Evolutionary conservation across 2,888 invertebrate species (phyloP).

Genomic region (Spodoptera littoralis): DNA sequence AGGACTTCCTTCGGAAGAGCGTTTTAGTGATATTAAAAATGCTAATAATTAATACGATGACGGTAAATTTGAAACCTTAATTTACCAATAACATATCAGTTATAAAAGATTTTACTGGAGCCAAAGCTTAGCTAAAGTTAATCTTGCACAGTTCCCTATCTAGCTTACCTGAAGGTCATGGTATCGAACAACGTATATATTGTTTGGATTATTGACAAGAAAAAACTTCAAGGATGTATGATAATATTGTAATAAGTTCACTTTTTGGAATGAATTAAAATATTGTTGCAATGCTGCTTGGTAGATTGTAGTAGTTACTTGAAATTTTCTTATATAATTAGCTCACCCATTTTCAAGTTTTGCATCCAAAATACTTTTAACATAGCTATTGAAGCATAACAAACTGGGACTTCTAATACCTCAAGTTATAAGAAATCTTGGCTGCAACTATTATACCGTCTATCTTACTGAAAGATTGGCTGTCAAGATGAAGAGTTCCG

Average conservation of each 20-base stretch:
- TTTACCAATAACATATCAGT: conserved; percentile 1
- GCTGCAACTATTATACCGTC: conserved; percentile 48
- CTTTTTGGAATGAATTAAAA: conserved; percentile 41
- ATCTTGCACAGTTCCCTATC: conserved; percentile 49
- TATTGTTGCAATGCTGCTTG: conserved; percentile 5
- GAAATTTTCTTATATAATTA: no score
- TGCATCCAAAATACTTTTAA: no score
- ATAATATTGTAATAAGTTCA: conserved; percentile 53
- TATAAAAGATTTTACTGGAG: conserved; percentile 9
- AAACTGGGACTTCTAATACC: conserved; percentile 5
- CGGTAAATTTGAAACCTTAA: no score
- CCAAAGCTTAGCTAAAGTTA: conserved; percentile 14
- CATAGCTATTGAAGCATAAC: no score
- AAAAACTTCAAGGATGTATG: conserved; percentile 63
- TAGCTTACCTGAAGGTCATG: conserved; percentile 57
- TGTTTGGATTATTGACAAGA: conserved; percentile 59
- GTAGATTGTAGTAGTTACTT: no score
- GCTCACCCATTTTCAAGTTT: no score
- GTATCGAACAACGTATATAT: conserved; percentile 52
- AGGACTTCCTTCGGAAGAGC: conserved; percentile 13
- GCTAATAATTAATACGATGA: no score
- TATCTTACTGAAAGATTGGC: conserved; percentile 61
- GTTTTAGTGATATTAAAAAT: conserved; percentile 6
- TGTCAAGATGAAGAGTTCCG: conserved; percentile 67
- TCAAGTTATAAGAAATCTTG: conserved; percentile 28